Conservation (phyloP, 2,113 vertebrate species). For the Crotalus horridus region DNA sequence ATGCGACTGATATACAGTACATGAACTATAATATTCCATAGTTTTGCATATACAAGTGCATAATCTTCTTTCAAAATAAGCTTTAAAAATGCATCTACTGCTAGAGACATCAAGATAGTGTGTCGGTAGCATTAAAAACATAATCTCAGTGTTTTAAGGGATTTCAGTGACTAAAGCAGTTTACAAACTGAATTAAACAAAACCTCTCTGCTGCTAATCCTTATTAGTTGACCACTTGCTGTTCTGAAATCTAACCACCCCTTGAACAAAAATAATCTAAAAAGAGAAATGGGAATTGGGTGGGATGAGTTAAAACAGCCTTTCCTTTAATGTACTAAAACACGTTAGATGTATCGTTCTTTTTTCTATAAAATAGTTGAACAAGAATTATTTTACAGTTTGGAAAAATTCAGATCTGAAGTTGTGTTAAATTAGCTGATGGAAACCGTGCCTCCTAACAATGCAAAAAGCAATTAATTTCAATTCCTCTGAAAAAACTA, state of each 20-base stretch:
- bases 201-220: conserved; percentile 62
- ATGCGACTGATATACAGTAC: conserved; percentile 35
- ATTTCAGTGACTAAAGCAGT: conserved; percentile 62
- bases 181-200: conserved; percentile 65
- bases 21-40: conserved; percentile 47
- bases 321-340: neutral
- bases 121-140: conserved; percentile 52
- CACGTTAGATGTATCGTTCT: no score
- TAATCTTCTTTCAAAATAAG: conserved; percentile 54
- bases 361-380: neutral
- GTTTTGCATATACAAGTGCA: conserved; percentile 29
- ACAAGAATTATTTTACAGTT: neutral
- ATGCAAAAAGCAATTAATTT: neutral
- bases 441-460: neutral
- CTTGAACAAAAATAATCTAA: conserved; percentile 40
- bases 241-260: conserved; percentile 37
- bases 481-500: neutral
- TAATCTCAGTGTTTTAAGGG: conserved; percentile 62
- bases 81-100: conserved; percentile 28
- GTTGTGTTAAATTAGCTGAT: neutral
- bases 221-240: conserved; percentile 65
- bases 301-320: conserved; percentile 23
- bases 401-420: neutral
- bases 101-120: conserved; percentile 37
- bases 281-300: conserved; percentile 17